Base-by-base conservation (phyloP, 1,140 invertebrate genomes). In the Hyles euphorbiae region DNA sequence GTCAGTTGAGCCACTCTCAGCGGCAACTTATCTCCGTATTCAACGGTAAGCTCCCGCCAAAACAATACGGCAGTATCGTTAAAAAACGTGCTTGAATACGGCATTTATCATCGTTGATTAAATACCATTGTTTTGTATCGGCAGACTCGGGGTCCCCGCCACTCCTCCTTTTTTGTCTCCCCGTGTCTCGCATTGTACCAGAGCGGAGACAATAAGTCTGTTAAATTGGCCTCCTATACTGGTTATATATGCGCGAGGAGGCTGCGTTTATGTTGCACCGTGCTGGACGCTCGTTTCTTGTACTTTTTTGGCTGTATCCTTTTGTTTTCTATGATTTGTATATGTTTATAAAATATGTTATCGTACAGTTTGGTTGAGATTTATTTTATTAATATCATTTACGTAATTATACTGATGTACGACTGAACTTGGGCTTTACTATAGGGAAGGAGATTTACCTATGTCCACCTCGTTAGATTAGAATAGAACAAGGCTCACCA, bases 81-180 rank as follows among this genome's bases (percentile, higher is more conserved):
- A 88, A 87, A 88, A 88, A 87, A 86, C 82, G 82, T 86, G 80
- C 70, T 73, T 79, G 82, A 80, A 87, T 81, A 79, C 83, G 72
- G 78, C 86, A 88, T 88, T 86, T 88, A 88, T 88, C 86, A 88
- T 88, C 82, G 75, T 81, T 87, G 86, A 87, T 88, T 88, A 88
- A 88, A 88, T 88, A 87, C 83, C 86, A 88, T 88, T 88, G 86
- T 88, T 88, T 88, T 83, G 86, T 87, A 85, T 83, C 76, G 80
- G 76, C 69, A 78, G 76, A 81, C 76, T 70, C 72, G 76, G 78
- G 74, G 72, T 74, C 75, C 72, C 81, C 81, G 62, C 43, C 49
- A 53, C 55, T 78, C 70, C 53, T 86, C 71, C 68, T 88, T 86
- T 88, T 88, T 75, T 70, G 61, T 76, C 74, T 70, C 71, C 63